Conservation (phyloP, 1,140 invertebrate species). For the Lamellibrachia luymesi region DNA sequence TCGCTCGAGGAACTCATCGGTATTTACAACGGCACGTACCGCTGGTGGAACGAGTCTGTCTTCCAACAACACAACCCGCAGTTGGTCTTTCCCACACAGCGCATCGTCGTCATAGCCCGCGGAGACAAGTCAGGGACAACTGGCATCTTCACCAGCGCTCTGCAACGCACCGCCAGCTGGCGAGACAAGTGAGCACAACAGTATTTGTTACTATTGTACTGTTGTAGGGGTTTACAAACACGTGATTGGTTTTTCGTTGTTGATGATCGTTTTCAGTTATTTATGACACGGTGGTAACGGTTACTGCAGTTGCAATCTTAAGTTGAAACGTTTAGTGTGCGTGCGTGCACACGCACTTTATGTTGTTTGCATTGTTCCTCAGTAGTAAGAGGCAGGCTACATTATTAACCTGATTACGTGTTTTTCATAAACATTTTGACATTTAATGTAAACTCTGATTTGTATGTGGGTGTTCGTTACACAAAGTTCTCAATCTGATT, state of each 20-base stretch:
- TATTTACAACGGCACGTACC: slow-evolving; percentile 29
- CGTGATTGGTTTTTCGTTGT: neutral
- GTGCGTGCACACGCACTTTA: neutral
- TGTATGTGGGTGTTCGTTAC: too few species aligned
- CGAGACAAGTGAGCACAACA: neutral
- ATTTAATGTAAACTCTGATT: neutral
- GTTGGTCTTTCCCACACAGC: slow-evolving; percentile 8
- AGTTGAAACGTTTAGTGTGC: too few species aligned
- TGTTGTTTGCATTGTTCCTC: neutral
- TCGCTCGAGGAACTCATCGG: slow-evolving; percentile 27
- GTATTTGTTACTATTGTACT: neutral
- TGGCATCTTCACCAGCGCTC: slow-evolving; percentile 30
- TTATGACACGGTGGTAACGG: too few species aligned
- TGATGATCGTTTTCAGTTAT: too few species aligned
- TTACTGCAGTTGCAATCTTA: too few species aligned
- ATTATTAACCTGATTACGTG: neutral
- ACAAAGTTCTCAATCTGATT: too few species aligned
- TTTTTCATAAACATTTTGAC: neutral
- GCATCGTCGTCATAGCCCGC: slow-evolving; percentile 26
- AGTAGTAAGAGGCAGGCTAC: neutral
- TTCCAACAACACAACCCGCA: neutral
- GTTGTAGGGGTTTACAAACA: neutral
- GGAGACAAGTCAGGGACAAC: slow-evolving; percentile 28
- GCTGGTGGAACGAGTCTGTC: slow-evolving; percentile 26
- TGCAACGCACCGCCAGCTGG: slow-evolving; percentile 21